Conservation (phyloP, 2,797 vertebrate species). For the Aldrovandia affinis region DNA sequence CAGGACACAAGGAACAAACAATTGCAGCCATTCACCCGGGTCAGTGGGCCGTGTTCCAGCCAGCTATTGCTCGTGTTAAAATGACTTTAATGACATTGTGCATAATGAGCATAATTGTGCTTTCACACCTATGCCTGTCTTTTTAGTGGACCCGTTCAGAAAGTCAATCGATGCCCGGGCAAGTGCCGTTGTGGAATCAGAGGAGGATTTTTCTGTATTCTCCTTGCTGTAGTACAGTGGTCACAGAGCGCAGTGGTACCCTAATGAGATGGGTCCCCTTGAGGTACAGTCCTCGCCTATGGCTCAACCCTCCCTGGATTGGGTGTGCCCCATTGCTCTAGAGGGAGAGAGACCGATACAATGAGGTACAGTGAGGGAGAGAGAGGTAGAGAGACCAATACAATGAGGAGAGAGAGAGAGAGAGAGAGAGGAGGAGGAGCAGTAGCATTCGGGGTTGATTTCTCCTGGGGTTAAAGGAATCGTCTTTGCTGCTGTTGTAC, state of each 20-base stretch:
- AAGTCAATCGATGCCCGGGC: background rate
- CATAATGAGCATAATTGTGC: too few species aligned
- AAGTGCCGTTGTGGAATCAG: background rate
- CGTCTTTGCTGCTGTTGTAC: background rate
- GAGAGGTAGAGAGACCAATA: too few species aligned
- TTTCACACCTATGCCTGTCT: background rate
- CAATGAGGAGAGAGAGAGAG: too few species aligned
- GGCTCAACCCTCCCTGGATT: background rate
- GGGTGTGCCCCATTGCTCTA: background rate
- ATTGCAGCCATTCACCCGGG: too few species aligned
- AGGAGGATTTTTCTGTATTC: background rate
- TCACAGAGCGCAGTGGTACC: background rate
- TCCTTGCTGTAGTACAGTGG: background rate
- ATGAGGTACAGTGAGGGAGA: too few species aligned
- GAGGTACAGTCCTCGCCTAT: background rate
- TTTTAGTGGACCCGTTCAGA: background rate
- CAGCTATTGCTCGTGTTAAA: too few species aligned
- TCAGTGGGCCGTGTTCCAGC: too few species aligned
- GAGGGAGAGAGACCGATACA: background rate
- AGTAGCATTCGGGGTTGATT: background rate
- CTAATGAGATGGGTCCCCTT: too few species aligned
- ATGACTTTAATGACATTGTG: too few species aligned
- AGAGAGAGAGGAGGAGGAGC: too few species aligned
- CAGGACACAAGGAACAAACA: too few species aligned
- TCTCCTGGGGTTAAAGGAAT: background rate